phyloP scores from a whole-genome alignment of 2,888 invertebrate genomes.

The Diarsia rubi region DNA sequence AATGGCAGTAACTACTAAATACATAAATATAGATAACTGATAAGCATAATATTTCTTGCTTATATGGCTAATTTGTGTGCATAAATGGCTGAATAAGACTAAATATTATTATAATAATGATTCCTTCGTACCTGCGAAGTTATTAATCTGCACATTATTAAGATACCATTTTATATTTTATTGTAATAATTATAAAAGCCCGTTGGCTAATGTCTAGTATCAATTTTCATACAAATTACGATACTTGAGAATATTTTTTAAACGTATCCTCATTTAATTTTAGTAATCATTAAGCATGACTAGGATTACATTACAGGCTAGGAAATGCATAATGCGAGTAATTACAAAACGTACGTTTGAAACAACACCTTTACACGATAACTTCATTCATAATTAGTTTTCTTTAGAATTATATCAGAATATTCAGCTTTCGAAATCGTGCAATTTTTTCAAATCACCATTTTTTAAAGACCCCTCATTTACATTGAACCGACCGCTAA shows the following conservation, averaged over 20 bases:
- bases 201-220: conserved; percentile 5
- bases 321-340: conserved; percentile 43
- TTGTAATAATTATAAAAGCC: neutral
- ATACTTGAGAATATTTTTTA: conserved; percentile 17
- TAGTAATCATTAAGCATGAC: conserved; percentile 41
- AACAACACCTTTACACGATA: conserved; percentile 57
- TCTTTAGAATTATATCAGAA: conserved; percentile 47
- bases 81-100: neutral
- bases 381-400: conserved; percentile 58
- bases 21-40: neutral
- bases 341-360: conserved; percentile 43
- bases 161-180: neutral
- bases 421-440: conserved; percentile 40
- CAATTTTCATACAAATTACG: conserved; percentile 28
- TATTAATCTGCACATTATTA: conserved; percentile 6
- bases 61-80: neutral
- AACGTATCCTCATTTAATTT: conserved; percentile 28
- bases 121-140: neutral
- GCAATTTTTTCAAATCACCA: conserved; percentile 7
- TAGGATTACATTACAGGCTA: conserved; percentile 24
- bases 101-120: neutral
- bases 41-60: neutral
- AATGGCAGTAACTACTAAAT: neutral
- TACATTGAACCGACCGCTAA: neutral
- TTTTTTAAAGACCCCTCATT: conserved; percentile 1